phyloP scores from a whole-genome alignment of 2,113 vertebrate species.

The Hippocampus guttulatus region DNA sequence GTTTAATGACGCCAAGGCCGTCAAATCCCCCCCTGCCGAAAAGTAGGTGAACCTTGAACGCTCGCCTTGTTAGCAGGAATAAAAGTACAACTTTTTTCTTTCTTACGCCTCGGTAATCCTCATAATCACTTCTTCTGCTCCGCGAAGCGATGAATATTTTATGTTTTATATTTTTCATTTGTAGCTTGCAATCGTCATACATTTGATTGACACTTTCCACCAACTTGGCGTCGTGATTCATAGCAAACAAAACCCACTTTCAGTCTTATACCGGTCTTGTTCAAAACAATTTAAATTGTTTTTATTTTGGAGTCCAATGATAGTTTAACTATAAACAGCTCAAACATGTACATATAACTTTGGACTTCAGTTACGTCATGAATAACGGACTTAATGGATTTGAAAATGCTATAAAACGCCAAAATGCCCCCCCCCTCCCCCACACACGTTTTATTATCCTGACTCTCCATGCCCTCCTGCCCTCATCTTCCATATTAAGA shows the following conservation, averaged over 20 bases:
- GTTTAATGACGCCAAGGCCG: neutral
- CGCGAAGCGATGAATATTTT: neutral
- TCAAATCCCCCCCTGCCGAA: neutral
- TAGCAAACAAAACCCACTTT: neutral
- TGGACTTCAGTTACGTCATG: no score
- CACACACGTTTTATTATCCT: neutral
- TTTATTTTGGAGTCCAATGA: neutral
- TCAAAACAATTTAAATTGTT: neutral
- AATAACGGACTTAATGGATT: neutral
- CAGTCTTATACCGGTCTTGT: neutral
- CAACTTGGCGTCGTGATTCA: neutral
- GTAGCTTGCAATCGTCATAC: neutral
- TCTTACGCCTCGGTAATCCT: neutral
- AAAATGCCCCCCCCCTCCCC: no score
- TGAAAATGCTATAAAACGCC: neutral
- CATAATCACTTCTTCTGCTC: neutral
- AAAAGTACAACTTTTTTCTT: neutral
- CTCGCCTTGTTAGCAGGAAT: neutral
- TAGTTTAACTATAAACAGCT: no score
- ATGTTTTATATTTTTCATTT: neutral
- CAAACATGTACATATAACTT: no score
- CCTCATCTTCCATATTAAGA: neutral
- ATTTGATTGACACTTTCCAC: neutral
- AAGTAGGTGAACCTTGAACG: neutral
- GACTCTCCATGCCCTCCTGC: neutral